phyloP scores from a whole-genome alignment of 2,113 vertebrate species.

The Forbesichthys agassizii region DNA sequence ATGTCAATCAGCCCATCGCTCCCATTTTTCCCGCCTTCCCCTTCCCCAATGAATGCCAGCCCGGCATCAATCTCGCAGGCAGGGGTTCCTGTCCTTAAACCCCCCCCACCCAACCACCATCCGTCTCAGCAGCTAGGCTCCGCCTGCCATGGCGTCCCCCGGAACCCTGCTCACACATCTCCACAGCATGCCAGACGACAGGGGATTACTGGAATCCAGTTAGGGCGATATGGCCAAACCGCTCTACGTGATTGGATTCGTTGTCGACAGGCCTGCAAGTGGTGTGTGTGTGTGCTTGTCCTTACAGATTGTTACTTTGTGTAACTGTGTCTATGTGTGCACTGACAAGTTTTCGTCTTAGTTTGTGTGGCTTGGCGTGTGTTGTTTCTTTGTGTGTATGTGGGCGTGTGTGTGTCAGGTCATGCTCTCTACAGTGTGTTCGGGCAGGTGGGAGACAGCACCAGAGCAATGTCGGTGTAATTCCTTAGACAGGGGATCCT shows the following conservation, averaged over 20 bases:
- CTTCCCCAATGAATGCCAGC: conserved; percentile 29
- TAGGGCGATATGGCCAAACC: conserved; percentile 71
- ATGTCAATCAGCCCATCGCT: too few relatives aligned
- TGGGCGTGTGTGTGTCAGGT: too few relatives aligned
- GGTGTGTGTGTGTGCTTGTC: not conserved
- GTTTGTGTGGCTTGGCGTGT: not conserved
- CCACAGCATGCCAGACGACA: conserved; percentile 68
- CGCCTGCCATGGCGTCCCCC: conserved; percentile 65
- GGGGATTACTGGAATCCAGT: conserved; percentile 78
- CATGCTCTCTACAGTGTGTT: not conserved
- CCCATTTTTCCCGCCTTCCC: too few relatives aligned
- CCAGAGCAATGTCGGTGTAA: conserved; percentile 1
- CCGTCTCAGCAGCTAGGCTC: conserved; percentile 56
- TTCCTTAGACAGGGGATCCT: too few relatives aligned
- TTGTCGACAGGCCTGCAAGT: conserved; percentile 46
- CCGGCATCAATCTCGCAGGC: conserved; percentile 53
- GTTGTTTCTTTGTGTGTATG: too few relatives aligned
- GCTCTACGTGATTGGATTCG: conserved; percentile 73
- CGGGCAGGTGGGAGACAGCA: conserved; percentile 51
- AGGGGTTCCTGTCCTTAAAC: conserved; percentile 32
- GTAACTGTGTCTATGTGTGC: not conserved
- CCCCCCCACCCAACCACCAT: too few relatives aligned
- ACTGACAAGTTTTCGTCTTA: not conserved
- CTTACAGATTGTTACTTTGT: too few relatives aligned
- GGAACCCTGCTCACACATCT: conserved; percentile 68